Percentiles rank a stretch among this genome's conserved stretches.
Evolutionary conservation across 1,140 invertebrate genomes (phyloP).

Genomic region (Chelonus insularis): DNA sequence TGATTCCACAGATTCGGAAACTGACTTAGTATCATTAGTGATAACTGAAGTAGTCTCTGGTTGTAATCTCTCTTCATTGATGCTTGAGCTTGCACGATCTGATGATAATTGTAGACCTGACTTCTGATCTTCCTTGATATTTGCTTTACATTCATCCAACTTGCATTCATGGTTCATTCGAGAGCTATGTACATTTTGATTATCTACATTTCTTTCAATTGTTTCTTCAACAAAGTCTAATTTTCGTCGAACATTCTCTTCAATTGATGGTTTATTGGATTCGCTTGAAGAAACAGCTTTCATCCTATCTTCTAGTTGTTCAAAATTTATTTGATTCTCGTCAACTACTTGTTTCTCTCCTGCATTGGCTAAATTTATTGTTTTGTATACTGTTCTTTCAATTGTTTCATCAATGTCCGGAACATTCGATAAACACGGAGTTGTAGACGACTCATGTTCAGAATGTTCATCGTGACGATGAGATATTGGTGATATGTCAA

Average conservation of each 20-base stretch:
- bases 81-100: too few species aligned
- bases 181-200: neutral
- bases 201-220: neutral
- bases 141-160: too few species aligned
- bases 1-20: too few species aligned
- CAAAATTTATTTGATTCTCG: neutral
- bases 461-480: slow-evolving; percentile 23
- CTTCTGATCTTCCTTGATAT: too few species aligned
- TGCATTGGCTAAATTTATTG: slow-evolving; percentile 17
- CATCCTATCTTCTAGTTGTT: neutral
- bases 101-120: too few species aligned
- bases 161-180: too few species aligned
- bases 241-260: slow-evolving; percentile 11
- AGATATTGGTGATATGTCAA: slow-evolving; percentile 34
- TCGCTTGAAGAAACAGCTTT: too few species aligned
- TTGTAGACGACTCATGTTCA: slow-evolving; percentile 5
- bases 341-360: neutral
- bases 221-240: slow-evolving; percentile 15
- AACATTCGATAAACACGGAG: slow-evolving; percentile 24
- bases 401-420: slow-evolving; percentile 22
- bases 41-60: too few species aligned
- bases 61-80: too few species aligned
- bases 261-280: neutral
- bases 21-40: too few species aligned
- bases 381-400: slow-evolving; percentile 17